Evolutionary conservation across 2,113 vertebrate species (phyloP), one percentile per base, ranked within the genome.

Genomic region (Madoqua kirkii): DNA sequence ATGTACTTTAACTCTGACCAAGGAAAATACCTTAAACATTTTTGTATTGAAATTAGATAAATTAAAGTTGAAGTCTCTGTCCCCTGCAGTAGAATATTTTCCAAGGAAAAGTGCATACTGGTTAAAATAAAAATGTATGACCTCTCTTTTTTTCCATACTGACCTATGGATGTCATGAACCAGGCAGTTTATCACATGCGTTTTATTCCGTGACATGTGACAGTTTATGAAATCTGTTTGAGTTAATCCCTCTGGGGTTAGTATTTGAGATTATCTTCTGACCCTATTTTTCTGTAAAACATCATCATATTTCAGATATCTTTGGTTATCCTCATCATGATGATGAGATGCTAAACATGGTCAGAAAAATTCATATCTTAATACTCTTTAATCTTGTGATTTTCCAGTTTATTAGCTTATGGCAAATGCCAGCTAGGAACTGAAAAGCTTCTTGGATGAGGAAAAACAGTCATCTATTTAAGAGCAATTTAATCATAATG

Each of bases 251-350:
- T 85, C 87, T 86, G 91, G 97, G 92, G 97, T 97, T 97, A 98
- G 97, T 96, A 96, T 98, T 98, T 89, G 98, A 97, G 98, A 98
- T 99, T 98, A 98, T 98, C 97, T 97, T 93, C 79, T 98, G 98
- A 98, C 98, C 97, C 89, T 87, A 88, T 98, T 98, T 99, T 98
- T 96, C 95, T 96, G 64, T 79, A 91, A 97, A 97, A 83, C 33
- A 93, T 89, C 78, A 93, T 83, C 76, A 87, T 94, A 87, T 98
- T 98, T 97, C 57, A 93, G 94, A 67, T 93, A 50, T 85, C 97
- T 98, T 90, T 57, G 92, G 36, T 74, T 74, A 64, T 87, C 17
- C 71, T 94, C 83, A 96, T 97, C 48, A 96, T 9, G 36, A n/a
- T 93, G 95, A 95, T 98, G 95, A 95, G 84, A 92, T 84, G 52